These are phyloP conservation scores for Oncopeltus fasciatus DNA, from an alignment of 1,140 invertebrate species.

Conservation along the genomic window DNA sequence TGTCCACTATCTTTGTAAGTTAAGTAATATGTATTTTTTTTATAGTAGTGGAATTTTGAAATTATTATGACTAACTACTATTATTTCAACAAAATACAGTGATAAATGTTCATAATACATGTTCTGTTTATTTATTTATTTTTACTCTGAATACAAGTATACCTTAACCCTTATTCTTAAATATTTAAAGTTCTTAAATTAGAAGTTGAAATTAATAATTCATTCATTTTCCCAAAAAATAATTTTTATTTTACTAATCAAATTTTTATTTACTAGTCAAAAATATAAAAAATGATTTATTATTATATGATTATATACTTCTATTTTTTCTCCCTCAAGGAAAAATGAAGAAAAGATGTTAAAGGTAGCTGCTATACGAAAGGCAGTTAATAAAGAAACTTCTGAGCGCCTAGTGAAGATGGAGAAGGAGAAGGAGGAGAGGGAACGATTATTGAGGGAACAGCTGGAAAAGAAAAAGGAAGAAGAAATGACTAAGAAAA, in stretches of 20 bases:
- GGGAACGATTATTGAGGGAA: not conserved
- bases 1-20: too few relatives aligned
- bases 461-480: not conserved
- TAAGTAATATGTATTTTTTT: too few relatives aligned
- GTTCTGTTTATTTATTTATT: too few relatives aligned
- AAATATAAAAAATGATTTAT: too few relatives aligned
- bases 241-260: not conserved
- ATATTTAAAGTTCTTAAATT: not conserved
- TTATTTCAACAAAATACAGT: too few relatives aligned
- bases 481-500: not conserved
- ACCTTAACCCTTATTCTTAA: not conserved
- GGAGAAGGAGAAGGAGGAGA: not conserved
- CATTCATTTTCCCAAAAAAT: not conserved
- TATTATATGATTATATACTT: too few relatives aligned
- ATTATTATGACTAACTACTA: too few relatives aligned
- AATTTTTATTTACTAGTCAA: not conserved
- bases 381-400: not conserved
- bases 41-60: too few relatives aligned
- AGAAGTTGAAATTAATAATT: not conserved
- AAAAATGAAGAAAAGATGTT: slow-evolving; percentile 4
- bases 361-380: not conserved
- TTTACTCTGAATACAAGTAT: too few relatives aligned
- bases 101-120: too few relatives aligned
- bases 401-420: not conserved
- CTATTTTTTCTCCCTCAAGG: not conserved